phyloP scores from a whole-genome alignment of 53 echinoderm and acorn worm genomes.

The Apostichopus leukothele region DNA sequence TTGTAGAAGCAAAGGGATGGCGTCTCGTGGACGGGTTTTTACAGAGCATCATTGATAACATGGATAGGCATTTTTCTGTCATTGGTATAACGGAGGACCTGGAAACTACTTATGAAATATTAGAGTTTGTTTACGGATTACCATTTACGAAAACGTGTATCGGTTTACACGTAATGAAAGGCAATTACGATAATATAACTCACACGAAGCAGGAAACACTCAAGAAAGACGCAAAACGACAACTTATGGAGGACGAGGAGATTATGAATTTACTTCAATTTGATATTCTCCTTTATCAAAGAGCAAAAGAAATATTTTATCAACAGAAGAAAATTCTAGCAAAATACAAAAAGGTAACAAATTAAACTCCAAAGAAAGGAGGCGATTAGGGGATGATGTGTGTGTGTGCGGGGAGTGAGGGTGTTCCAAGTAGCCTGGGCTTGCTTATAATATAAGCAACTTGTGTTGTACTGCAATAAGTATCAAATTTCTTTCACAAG shows the following conservation, averaged over 20 bases:
- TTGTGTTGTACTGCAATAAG: too few species aligned
- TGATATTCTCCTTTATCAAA: neutral
- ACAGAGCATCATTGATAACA: neutral
- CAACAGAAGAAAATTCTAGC: neutral
- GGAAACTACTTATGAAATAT: neutral
- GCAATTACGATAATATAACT: neutral
- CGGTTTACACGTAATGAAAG: neutral
- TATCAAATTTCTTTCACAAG: too few species aligned
- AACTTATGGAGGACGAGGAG: slow-evolving; percentile 3
- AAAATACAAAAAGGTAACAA: too few species aligned
- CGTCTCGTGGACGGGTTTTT: neutral
- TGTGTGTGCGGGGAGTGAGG: too few species aligned
- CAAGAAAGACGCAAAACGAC: neutral
- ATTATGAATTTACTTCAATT: neutral
- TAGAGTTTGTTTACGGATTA: slow-evolving; percentile 12
- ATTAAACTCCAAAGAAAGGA: too few species aligned
- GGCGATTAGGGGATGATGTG: too few species aligned
- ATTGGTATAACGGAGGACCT: slow-evolving; percentile 6
- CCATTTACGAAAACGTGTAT: neutral
- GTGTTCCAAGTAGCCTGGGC: too few species aligned
- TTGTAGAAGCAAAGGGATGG: neutral
- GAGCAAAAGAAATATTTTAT: neutral
- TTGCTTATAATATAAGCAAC: too few species aligned
- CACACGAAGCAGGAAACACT: neutral
- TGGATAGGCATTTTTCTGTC: neutral